Evolutionary conservation across 2,113 vertebrate species (phyloP).

Genomic region (Callipepla californica): DNA sequence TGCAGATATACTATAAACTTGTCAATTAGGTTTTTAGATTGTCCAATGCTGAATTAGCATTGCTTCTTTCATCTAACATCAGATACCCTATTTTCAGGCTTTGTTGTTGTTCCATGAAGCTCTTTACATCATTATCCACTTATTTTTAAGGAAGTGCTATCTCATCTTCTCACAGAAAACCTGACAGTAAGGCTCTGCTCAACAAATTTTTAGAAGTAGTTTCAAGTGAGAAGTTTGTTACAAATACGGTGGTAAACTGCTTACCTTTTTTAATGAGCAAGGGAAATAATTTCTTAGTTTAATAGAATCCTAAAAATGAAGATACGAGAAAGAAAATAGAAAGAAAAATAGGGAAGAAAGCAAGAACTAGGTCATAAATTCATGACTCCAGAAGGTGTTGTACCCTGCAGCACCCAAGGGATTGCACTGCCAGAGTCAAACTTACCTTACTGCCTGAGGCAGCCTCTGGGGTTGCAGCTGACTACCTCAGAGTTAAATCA

Average conservation of each 20-base stretch:
- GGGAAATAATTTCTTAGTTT: background rate
- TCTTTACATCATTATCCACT: background rate
- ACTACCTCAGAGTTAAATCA: background rate
- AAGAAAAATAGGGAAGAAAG: background rate
- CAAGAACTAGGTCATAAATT: background rate
- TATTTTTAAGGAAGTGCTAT: background rate
- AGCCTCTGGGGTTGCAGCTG: background rate
- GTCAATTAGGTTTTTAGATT: background rate
- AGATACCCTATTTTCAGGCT: background rate
- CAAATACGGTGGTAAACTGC: rapidly evolving
- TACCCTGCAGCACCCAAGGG: background rate
- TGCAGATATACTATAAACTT: background rate
- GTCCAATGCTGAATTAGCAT: background rate
- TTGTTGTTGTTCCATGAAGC: background rate
- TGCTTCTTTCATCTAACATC: background rate
- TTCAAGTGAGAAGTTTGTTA: background rate
- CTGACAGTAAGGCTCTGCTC: background rate
- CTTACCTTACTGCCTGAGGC: background rate
- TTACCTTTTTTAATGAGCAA: rapidly evolving
- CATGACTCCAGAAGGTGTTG: background rate
- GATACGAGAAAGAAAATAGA: background rate
- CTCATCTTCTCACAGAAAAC: background rate
- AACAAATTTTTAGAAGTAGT: background rate
- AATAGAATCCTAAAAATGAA: background rate
- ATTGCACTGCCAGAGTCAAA: background rate